These are phyloP conservation scores for Thermophis baileyi DNA, from an alignment of 2,113 vertebrate species.

Conservation along the genomic window DNA sequence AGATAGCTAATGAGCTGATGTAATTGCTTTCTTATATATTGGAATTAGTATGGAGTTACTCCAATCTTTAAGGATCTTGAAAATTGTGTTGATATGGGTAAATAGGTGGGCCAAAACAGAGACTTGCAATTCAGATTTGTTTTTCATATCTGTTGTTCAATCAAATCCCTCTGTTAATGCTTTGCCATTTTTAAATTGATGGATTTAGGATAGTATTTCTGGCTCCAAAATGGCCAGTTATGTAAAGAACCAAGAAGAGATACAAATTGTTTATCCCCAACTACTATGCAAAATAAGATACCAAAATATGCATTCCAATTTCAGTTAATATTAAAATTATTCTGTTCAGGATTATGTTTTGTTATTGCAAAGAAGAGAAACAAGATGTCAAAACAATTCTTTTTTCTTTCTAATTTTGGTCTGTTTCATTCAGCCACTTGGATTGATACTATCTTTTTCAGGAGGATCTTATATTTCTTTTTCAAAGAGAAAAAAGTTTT, in stretches of 20 bases:
- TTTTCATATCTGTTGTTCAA: neutral
- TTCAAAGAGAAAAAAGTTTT: neutral
- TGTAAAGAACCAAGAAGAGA: neutral
- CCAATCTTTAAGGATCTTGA: neutral
- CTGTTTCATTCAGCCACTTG: neutral
- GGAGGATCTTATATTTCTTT: neutral
- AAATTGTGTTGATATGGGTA: neutral
- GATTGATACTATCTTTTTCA: neutral
- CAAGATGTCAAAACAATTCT: neutral
- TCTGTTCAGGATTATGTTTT: neutral
- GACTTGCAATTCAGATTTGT: neutral
- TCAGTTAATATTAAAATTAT: neutral
- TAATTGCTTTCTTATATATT: neutral
- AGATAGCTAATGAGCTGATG: neutral
- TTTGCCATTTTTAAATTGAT: neutral
- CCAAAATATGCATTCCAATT: neutral
- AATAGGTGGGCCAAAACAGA: neutral
- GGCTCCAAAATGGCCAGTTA: neutral
- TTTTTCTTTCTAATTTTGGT: neutral
- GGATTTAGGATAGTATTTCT: neutral
- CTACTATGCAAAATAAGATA: neutral
- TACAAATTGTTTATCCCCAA: neutral
- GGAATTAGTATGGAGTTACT: neutral
- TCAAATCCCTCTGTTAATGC: neutral
- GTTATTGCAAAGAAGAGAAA: neutral